Percentiles rank a stretch among this genome's conserved stretches.
Conservation (phyloP, 2,113 vertebrate species). For the Smithornis capensis region DNA sequence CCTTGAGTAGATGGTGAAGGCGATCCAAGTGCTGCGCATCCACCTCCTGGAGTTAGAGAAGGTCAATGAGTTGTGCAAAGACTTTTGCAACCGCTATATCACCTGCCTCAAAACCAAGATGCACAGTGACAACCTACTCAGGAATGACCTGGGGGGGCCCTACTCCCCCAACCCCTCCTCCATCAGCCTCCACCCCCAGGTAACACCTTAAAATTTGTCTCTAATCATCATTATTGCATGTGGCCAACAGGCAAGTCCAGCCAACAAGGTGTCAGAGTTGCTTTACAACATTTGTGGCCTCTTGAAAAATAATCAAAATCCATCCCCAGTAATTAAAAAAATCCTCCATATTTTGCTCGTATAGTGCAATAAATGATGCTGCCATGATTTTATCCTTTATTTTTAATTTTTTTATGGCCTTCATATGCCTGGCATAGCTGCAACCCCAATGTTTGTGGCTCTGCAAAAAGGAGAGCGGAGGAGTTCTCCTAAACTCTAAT, state of each 20-base stretch:
- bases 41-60: constrained; percentile 98
- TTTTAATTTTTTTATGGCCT: background rate
- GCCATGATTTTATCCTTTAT: rapidly evolving
- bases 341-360: rapidly evolving
- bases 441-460: background rate
- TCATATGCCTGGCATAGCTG: background rate
- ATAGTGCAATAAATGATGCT: background rate
- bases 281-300: background rate
- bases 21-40: constrained; percentile 96
- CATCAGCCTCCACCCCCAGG: constrained; percentile 88
- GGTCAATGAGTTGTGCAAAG: constrained; percentile 98
- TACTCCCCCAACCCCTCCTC: constrained; percentile 94
- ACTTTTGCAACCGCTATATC: constrained; percentile 99
- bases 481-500: background rate
- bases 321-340: background rate
- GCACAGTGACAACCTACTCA: constrained; percentile 99
- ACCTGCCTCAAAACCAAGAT: constrained; percentile 99
- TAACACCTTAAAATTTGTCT: background rate
- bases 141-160: constrained; percentile 93
- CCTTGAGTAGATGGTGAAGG: constrained; percentile 89
- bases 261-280: background rate
- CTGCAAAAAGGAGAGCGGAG: background rate
- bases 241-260: rapidly evolving
- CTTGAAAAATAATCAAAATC: background rate
- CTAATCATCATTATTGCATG: rapidly evolving